Conservation (phyloP, 1,140 invertebrate species). For the Pogonomyrmex barbatus region DNA sequence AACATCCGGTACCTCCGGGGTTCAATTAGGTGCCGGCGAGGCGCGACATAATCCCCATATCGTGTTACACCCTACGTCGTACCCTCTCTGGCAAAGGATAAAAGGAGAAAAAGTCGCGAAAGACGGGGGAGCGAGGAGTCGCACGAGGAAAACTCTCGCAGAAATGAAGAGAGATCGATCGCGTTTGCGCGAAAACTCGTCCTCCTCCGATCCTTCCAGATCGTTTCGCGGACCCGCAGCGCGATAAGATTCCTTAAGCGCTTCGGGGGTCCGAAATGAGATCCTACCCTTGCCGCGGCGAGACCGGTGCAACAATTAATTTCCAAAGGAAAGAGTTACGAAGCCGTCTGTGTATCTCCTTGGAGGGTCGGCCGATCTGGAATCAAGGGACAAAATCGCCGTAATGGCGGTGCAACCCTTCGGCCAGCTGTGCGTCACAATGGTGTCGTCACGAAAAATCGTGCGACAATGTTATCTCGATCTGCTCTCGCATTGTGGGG, state of each 20-base stretch:
- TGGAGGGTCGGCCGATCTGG: conserved; percentile 50
- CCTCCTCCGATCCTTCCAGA: background rate
- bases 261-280: conserved; percentile 7
- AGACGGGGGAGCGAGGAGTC: background rate
- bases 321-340: conserved; percentile 67
- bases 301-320: conserved; percentile 66
- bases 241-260: conserved; percentile 42
- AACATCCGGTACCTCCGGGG: conserved; percentile 65
- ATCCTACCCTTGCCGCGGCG: conserved; percentile 1
- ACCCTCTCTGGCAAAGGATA: conserved; percentile 8
- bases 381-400: conserved; percentile 69
- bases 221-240: background rate
- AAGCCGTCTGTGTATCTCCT: conserved; percentile 63
- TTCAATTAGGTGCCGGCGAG: conserved; percentile 75
- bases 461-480: conserved; percentile 77
- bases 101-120: background rate
- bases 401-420: conserved; percentile 72
- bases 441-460: conserved; percentile 72
- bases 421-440: conserved; percentile 74
- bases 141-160: conserved; percentile 49
- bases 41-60: conserved; percentile 69
- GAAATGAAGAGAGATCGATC: background rate
- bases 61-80: conserved; percentile 64
- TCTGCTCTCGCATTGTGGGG: conserved; percentile 67
- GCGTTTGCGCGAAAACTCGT: conserved; percentile 24